Percentiles rank a stretch among this genome's conserved stretches.
These are phyloP conservation scores for Frankliniella intonsa DNA, from an alignment of 2,888 invertebrate species.

Conservation along the genomic window DNA sequence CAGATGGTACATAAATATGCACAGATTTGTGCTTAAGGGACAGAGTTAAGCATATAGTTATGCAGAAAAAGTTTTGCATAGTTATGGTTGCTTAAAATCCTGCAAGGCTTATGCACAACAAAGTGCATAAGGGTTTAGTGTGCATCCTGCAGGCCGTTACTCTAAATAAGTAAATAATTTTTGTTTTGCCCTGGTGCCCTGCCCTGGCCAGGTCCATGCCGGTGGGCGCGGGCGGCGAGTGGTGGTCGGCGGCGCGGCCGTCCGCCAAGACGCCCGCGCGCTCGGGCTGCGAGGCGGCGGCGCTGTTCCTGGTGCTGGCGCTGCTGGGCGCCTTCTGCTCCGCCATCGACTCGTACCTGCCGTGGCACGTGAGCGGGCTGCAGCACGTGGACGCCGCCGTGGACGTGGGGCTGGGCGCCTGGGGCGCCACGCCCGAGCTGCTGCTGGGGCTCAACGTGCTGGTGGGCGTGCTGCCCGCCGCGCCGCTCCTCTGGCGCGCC, in stretches of 20 bases:
- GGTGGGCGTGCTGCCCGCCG: conserved; percentile 63
- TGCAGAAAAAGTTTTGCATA: too few species aligned
- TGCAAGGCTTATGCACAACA: too few species aligned
- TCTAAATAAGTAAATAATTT: too few species aligned
- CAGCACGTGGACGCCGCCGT: background rate
- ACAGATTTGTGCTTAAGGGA: too few species aligned
- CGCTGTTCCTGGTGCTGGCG: conserved; percentile 63
- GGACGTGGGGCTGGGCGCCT: background rate
- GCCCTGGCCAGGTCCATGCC: background rate
- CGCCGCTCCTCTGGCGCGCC: conserved; percentile 69
- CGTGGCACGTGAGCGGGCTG: conserved; percentile 53
- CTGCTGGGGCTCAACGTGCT: conserved; percentile 63
- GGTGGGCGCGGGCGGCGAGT: conserved; percentile 13
- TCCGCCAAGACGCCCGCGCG: conserved; percentile 29
- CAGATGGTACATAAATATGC: too few species aligned
- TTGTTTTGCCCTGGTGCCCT: too few species aligned
- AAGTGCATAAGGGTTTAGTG: too few species aligned
- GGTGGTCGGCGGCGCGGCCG: conserved; percentile 30
- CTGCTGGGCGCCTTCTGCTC: conserved; percentile 75
- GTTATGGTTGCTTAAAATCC: too few species aligned
- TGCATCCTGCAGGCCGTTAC: too few species aligned
- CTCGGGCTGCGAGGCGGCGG: conserved; percentile 63
- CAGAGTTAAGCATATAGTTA: too few species aligned
- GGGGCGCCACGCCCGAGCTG: conserved; percentile 47
- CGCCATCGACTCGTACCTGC: conserved; percentile 70